Base-by-base conservation (phyloP, 2,113 vertebrate species). In the Oceanites oceanicus region DNA sequence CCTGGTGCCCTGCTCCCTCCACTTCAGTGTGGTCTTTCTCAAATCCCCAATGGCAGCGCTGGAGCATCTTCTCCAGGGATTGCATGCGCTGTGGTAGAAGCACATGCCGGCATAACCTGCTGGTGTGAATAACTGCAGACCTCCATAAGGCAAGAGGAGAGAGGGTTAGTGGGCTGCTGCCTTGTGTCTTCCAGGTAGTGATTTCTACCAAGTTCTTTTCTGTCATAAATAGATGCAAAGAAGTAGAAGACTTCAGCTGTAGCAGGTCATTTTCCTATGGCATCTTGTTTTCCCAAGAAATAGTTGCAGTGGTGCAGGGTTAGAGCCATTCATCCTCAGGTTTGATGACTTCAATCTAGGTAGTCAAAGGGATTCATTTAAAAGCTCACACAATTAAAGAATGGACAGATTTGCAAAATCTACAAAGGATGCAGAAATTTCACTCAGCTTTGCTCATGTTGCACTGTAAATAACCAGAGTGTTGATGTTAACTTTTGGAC, bases 81-180 rank as follows among this genome's bases (percentile, higher is more conserved):
- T 34, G 15, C 6, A 2, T 3, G 16, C 6, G 12, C 61, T 49
- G 42, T 0, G 0, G 21, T 23, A n/a, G 23, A 52, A 92, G 12
- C 13, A 22, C 26, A 13, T 3, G 17, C 6, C 1, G 2, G 16
- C 4, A 1, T 13, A 76, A 53, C 22, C 13, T 29, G 6, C 26
- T 44, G 52, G 32, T 62, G 11, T 11, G 52, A 66, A 16, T 10
- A 62, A 66, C 11, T 27, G 34, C 61, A 62, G 38, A 52, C 13
- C 52, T 55, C 15, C 2, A 4, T 52, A 23, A 26, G 38, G 11
- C 21, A 53, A 45, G 45, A 94, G 25, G 36, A 88, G 14, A 49
- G 15, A 47, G 16, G 4, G 17, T 59, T 26, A 79, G 23, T 22
- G 25, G 29, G 32, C 21, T 79, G 25, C 71, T 75, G 38, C n/a